Conservation (phyloP, 2,113 vertebrate species). For the Zingel zingel region DNA sequence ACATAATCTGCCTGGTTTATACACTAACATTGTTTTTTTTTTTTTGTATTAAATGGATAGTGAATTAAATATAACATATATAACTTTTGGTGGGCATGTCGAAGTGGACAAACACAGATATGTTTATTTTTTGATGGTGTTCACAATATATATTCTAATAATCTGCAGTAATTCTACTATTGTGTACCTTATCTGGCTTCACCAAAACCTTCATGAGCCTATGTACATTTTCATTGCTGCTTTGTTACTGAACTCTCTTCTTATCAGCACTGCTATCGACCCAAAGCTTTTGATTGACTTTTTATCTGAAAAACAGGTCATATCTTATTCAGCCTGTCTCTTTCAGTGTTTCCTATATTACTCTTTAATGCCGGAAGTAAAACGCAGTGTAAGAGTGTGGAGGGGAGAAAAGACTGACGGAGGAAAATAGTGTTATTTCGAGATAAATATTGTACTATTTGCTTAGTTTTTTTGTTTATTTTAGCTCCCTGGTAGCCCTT, state of each 20-base stretch:
- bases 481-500: too few species aligned
- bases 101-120: neutral
- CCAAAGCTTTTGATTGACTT: slow-evolving; percentile 57
- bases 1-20: too few species aligned
- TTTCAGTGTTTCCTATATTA: slow-evolving; percentile 44
- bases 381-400: too few species aligned
- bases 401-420: too few species aligned
- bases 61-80: neutral
- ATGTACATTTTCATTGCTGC: slow-evolving; percentile 69
- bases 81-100: slow-evolving; percentile 11
- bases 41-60: neutral
- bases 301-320: slow-evolving; percentile 45
- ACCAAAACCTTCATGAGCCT: slow-evolving; percentile 38
- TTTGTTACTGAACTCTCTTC: slow-evolving; percentile 51
- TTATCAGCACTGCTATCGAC: slow-evolving; percentile 48
- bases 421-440: too few species aligned
- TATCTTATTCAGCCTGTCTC: slow-evolving; percentile 27
- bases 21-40: too few species aligned
- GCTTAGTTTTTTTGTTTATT: too few species aligned
- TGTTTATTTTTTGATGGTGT: neutral
- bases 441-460: too few species aligned
- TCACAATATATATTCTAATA: slow-evolving; percentile 3
- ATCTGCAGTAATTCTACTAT: neutral
- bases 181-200: slow-evolving; percentile 24
- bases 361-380: too few species aligned